phyloP scores from a whole-genome alignment of 2,888 invertebrate genomes.

The Caprella mutica region DNA sequence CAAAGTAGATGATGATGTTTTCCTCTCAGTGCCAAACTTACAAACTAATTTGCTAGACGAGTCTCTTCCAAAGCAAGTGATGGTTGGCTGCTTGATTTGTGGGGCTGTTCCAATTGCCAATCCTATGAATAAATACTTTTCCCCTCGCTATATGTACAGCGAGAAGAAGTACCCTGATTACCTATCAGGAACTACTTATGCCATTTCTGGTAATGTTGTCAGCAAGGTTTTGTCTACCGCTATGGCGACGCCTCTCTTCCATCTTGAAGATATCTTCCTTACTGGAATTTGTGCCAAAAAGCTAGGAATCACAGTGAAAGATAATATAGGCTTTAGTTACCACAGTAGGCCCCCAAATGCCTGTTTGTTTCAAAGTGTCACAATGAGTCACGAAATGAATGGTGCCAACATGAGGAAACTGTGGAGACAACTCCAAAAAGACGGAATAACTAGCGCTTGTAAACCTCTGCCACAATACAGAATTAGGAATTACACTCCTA shows the following conservation, averaged over 20 bases:
- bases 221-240: slow-evolving; percentile 36
- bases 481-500: not conserved
- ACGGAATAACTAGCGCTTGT: not conserved
- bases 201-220: slow-evolving; percentile 37
- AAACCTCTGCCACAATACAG: not conserved
- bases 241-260: slow-evolving; percentile 36
- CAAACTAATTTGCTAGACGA: slow-evolving; percentile 10
- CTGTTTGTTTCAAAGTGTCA: slow-evolving; percentile 35
- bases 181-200: slow-evolving; percentile 39
- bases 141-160: slow-evolving; percentile 35
- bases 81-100: slow-evolving; percentile 38
- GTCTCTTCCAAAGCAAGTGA: slow-evolving; percentile 20
- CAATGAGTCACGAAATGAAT: slow-evolving; percentile 35
- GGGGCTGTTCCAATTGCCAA: slow-evolving; percentile 36
- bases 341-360: slow-evolving; percentile 32
- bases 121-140: slow-evolving; percentile 28
- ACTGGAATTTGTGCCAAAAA: slow-evolving; percentile 37
- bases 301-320: slow-evolving; percentile 32
- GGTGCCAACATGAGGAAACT: slow-evolving; percentile 32
- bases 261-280: slow-evolving; percentile 40
- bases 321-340: slow-evolving; percentile 35
- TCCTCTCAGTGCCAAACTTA: slow-evolving; percentile 29
- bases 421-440: slow-evolving; percentile 29
- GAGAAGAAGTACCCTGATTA: slow-evolving; percentile 38
- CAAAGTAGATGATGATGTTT: slow-evolving; percentile 34